Conservation (phyloP, 2,113 vertebrate genomes). For the Serinus canaria region DNA sequence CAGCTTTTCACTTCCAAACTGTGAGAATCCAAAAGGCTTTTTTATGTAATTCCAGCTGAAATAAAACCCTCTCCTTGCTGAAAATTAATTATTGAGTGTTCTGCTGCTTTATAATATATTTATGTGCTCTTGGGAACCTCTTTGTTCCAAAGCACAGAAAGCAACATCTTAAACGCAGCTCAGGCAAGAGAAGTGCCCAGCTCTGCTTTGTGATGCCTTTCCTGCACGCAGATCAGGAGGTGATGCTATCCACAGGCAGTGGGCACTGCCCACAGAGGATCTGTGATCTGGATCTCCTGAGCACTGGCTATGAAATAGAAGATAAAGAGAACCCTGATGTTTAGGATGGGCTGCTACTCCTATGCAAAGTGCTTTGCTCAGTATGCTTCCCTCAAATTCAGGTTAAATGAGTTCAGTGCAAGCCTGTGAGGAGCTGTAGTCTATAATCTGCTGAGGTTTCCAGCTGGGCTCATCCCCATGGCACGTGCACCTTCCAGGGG, state of each 20-base stretch:
- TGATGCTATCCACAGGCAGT: neutral
- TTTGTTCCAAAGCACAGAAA: neutral
- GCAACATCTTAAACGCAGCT: neutral
- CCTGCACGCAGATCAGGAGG: neutral
- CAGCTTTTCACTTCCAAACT: neutral
- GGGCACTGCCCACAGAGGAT: neutral
- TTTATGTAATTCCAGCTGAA: neutral
- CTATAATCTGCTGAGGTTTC: neutral
- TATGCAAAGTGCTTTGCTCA: neutral
- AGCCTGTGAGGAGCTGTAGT: neutral
- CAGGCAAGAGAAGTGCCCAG: neutral
- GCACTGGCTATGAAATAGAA: neutral
- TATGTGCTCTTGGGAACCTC: conserved; percentile 1
- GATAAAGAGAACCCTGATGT: neutral
- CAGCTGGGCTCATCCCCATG: neutral
- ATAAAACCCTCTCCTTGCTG: neutral
- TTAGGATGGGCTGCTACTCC: neutral
- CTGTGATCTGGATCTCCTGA: neutral
- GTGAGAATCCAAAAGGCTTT: neutral
- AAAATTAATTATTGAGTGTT: conserved; percentile 57
- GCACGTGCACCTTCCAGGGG: neutral
- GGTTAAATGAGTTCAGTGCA: neutral
- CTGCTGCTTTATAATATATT: conserved; percentile 45
- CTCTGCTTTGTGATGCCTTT: neutral
- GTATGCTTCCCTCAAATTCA: neutral